Conservation (phyloP, 2,113 vertebrate genomes). For the Accipiter cooperii region DNA sequence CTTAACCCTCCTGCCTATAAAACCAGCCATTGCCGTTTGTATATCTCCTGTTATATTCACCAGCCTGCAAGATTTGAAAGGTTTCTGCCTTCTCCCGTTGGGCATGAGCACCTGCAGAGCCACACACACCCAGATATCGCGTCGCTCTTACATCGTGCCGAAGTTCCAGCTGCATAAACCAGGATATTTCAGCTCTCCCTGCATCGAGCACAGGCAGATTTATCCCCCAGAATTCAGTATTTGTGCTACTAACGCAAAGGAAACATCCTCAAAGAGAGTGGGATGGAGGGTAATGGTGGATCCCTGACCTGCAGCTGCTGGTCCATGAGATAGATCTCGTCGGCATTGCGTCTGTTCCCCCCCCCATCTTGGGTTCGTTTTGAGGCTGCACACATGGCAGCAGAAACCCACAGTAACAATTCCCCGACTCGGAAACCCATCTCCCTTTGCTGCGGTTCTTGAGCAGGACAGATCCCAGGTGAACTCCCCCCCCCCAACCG, state of each 20-base stretch:
- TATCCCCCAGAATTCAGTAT: neutral
- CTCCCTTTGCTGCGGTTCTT: neutral
- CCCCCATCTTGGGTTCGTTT: neutral
- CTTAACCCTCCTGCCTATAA: neutral
- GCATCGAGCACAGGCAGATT: neutral
- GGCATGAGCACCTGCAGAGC: neutral
- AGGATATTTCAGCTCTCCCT: no score
- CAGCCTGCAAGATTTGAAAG: no score
- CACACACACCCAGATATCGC: fast-evolving
- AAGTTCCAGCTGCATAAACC: no score
- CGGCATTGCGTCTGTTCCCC: no score
- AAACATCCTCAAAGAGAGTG: neutral
- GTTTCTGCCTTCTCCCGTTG: neutral
- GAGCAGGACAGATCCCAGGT: neutral
- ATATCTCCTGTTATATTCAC: fast-evolving
- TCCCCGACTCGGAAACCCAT: neutral
- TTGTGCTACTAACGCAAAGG: fast-evolving
- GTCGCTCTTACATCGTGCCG: fast-evolving
- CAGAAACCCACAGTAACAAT: no score
- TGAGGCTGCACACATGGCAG: no score
- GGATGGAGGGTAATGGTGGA: no score
- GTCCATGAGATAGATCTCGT: neutral
- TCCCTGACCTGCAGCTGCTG: neutral
- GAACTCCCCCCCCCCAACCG: neutral
- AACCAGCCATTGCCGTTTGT: neutral